phyloP scores from a whole-genome alignment of 2,797 vertebrate species.

The Harpagifer antarcticus region DNA sequence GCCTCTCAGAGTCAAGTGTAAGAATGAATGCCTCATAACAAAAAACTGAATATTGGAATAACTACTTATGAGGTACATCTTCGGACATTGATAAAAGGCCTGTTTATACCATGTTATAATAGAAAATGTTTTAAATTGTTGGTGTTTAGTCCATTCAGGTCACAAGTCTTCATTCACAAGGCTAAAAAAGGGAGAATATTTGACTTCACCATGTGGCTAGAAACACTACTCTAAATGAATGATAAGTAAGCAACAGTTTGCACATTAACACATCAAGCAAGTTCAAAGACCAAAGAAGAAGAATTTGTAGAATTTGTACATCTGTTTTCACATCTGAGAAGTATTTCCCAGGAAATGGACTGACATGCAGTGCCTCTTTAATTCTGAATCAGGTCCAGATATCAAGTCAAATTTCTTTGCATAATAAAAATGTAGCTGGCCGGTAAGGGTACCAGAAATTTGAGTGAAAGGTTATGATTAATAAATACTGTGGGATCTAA shows the following conservation, averaged over 20 bases:
- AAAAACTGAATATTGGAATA: slow-evolving; percentile 17
- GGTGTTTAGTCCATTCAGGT: neutral
- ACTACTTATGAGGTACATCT: slow-evolving; percentile 7
- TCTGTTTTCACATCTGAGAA: too few species aligned
- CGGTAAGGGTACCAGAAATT: slow-evolving; percentile 13
- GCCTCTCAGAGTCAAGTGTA: slow-evolving; percentile 68
- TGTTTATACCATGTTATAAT: neutral
- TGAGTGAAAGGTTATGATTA: slow-evolving; percentile 46
- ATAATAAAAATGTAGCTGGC: slow-evolving; percentile 3
- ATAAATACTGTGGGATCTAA: slow-evolving; percentile 39
- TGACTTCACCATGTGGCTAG: neutral
- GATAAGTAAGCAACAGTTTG: neutral
- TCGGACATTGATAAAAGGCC: neutral
- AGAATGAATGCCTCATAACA: slow-evolving; percentile 38
- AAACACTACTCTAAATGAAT: neutral
- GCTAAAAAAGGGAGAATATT: neutral
- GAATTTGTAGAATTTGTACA: neutral
- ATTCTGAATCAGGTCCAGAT: neutral
- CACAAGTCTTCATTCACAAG: neutral
- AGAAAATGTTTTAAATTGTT: neutral
- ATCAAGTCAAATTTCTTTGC: neutral
- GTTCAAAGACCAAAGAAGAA: neutral
- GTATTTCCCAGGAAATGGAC: neutral
- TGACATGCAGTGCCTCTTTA: neutral
- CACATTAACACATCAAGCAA: too few species aligned